A percentile compares a stretch with the other conserved stretches of the same genome.
Evolutionary conservation across 2,888 invertebrate species (phyloP).

Genomic region (Agrotis clavis): DNA sequence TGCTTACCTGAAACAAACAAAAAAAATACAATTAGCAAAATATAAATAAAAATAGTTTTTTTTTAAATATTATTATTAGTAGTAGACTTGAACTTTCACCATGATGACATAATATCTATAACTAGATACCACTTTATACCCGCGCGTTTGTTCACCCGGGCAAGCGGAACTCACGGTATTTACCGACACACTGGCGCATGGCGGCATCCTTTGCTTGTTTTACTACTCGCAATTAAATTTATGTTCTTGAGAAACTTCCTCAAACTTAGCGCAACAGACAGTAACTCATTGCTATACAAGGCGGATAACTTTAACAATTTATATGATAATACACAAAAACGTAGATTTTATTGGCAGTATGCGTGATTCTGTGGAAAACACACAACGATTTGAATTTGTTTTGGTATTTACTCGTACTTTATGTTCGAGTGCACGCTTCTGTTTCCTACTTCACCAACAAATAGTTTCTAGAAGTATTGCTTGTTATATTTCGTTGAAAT

Average conservation of each 20-base stretch:
- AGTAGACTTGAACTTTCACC: not conserved
- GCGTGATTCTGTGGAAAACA: constrained; percentile 23
- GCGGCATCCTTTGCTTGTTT: constrained; percentile 33
- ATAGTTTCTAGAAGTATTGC: not conserved
- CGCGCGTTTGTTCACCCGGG: constrained; percentile 12
- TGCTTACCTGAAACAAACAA: constrained; percentile 62
- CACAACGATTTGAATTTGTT: not conserved
- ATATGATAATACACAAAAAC: constrained; percentile 55
- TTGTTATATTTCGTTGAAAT: too few species aligned
- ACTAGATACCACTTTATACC: not conserved
- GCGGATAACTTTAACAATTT: constrained; percentile 46
- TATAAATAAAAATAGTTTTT: too few species aligned
- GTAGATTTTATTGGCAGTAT: constrained; percentile 12
- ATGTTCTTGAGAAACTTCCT: constrained; percentile 49
- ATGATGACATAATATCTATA: too few species aligned
- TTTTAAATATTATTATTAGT: too few species aligned
- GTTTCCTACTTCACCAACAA: not conserved
- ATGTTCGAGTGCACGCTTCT: not conserved
- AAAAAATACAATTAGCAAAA: not conserved
- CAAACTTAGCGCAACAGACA: constrained; percentile 41
- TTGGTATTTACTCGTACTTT: not conserved
- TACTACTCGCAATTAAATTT: constrained; percentile 50
- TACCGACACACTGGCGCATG: constrained; percentile 15
- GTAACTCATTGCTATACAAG: constrained; percentile 43
- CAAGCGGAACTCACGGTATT: constrained; percentile 2